Conservation (phyloP, 2,888 invertebrate species). For the Neria commutata region DNA sequence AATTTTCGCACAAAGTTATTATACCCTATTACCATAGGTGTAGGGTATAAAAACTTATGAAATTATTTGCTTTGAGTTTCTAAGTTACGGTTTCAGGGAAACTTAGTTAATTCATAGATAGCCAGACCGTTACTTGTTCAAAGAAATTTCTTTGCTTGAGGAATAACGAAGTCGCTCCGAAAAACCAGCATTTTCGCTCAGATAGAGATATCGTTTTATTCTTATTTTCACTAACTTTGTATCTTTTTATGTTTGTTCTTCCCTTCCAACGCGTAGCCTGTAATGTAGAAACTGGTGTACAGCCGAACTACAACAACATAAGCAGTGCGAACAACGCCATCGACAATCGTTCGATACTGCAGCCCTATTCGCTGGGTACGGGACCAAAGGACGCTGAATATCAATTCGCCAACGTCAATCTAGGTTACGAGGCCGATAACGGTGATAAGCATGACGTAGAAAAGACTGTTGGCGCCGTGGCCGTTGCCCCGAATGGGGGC, state of each 20-base stretch:
- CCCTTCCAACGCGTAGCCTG: constrained; percentile 65
- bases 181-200: no score
- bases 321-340: constrained; percentile 58
- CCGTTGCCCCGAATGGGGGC: constrained; percentile 38
- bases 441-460: constrained; percentile 51
- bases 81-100: no score
- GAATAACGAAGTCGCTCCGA: no score
- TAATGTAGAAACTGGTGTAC: constrained; percentile 86
- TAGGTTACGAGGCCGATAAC: constrained; percentile 46
- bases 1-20: no score
- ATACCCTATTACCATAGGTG: no score
- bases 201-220: not conserved
- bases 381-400: constrained; percentile 53
- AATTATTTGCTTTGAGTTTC: no score
- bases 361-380: constrained; percentile 54
- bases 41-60: no score
- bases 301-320: constrained; percentile 75
- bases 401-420: constrained; percentile 52
- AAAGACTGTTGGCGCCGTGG: constrained; percentile 36
- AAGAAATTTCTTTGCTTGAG: no score
- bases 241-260: constrained; percentile 1
- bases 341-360: constrained; percentile 56
- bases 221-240: constrained; percentile 27
- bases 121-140: no score
- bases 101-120: no score